Evolutionary conservation across 2,113 vertebrate species (phyloP), one percentile per base, ranked within the genome.

Genomic region (Alethe castanea): DNA sequence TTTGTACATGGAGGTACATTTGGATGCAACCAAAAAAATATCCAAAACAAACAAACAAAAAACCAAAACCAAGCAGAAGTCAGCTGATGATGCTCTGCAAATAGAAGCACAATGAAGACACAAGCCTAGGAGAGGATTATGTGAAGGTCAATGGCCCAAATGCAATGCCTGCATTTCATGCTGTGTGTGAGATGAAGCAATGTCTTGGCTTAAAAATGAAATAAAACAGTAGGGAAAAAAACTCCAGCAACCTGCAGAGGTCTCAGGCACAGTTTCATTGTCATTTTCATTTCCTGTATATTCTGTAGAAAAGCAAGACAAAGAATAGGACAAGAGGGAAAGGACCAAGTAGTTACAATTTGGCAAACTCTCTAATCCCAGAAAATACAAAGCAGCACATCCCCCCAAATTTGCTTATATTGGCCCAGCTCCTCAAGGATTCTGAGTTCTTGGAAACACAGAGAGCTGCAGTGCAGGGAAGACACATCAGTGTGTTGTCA

Each of bases 251-350:
- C 99, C 99, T 99, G 99, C 97, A 96, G 98, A 97, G 97, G 98
- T 97, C 98, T 99, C 97, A 85, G 99, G 97, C 98, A 98, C 98
- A 96, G 98, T 98, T 83, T 99, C 98, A 98, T 98, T 99, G 97
- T 99, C 99, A 99, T 98, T 99, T 96, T 99, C 99, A 98, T 98
- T 98, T 99, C 98, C 99, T 98, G 99, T 98, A 98, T 98, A 98
- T 92, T 99, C 99, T 99, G 99, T 88, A 97, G 98, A 97, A 95
- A 98, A 97, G 98, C 96, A 97, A 99, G 98, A 98, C 96, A 99
- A 81, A 98, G 91, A 95, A 93, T 3, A 94, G 98, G 97, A 98
- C 98, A 98, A 98, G 2, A 95, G 96, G 98, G 96, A 98, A 98
- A 97, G 97, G 86, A 97, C 93, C 81, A 42, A 78, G 42, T 44